Percentiles rank a stretch among this genome's conserved stretches.
These are phyloP conservation scores for Cisticola juncidis DNA, from an alignment of 2,113 vertebrate genomes.

Conservation along the genomic window DNA sequence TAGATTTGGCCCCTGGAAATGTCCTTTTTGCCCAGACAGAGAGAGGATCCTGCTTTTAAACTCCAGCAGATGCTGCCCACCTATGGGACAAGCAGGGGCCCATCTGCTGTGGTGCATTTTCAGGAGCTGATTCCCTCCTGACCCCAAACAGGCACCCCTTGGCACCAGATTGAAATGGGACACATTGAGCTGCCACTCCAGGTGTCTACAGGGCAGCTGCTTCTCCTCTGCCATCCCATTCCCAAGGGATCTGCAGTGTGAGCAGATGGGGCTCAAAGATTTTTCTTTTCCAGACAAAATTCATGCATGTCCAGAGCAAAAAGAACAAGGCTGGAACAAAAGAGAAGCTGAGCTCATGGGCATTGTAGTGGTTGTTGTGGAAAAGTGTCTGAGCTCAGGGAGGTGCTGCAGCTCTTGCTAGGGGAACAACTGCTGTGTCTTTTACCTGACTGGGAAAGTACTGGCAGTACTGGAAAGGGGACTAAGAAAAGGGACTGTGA, in stretches of 20 bases:
- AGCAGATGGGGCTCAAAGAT: background rate
- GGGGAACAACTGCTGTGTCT: background rate
- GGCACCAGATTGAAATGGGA: background rate
- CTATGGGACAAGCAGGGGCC: background rate
- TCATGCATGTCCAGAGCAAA: background rate
- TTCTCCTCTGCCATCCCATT: background rate
- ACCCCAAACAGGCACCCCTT: rapidly evolving
- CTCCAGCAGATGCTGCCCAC: background rate
- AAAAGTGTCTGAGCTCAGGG: background rate
- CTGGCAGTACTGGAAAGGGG: background rate
- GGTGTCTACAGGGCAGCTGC: background rate
- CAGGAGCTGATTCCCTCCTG: background rate
- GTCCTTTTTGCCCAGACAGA: background rate
- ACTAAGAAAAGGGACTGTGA: background rate
- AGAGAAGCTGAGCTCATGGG: too few relatives aligned
- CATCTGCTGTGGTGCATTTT: background rate
- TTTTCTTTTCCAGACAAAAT: background rate
- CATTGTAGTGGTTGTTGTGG: background rate
- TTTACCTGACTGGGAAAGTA: background rate
- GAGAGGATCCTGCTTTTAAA: background rate
- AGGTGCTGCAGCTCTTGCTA: background rate
- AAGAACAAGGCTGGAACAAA: background rate
- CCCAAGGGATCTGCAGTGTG: background rate
- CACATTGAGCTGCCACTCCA: background rate
- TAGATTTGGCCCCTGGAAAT: background rate